Conservation (phyloP, 2,888 invertebrate genomes). For the Gymnoscelis rufifasciata region DNA sequence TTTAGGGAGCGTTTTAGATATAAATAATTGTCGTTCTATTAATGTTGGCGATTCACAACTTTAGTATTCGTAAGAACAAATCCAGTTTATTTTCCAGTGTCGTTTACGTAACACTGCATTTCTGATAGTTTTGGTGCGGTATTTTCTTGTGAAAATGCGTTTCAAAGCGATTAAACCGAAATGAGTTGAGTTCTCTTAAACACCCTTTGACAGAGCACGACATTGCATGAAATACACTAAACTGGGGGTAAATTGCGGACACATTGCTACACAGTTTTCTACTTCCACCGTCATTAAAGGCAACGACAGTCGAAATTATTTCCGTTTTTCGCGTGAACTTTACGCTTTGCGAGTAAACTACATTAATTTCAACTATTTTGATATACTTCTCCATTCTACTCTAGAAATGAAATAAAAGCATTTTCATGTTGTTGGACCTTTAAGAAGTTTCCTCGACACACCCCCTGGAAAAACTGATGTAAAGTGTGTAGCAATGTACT, state of each 20-base stretch:
- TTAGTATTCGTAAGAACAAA: constrained; percentile 5
- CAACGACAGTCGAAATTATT: no score
- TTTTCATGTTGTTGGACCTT: no score
- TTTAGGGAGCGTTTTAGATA: constrained; percentile 52
- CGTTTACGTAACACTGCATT: not conserved
- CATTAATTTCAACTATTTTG: no score
- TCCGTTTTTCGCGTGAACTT: no score
- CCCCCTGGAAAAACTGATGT: no score
- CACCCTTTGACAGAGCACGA: not conserved
- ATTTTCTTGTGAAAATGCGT: not conserved
- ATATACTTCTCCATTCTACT: no score
- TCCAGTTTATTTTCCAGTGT: not conserved
- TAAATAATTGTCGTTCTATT: constrained; percentile 38
- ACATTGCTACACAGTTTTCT: not conserved
- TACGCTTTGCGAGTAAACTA: no score
- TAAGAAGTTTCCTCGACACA: no score
- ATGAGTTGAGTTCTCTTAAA: not conserved
- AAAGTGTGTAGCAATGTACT: no score
- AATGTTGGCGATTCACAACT: constrained; percentile 15
- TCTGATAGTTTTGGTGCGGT: not conserved
- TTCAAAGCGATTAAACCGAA: not conserved
- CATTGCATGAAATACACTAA: not conserved
- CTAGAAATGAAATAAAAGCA: no score
- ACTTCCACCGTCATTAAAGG: no score
- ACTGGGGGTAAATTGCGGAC: not conserved